Evolutionary conservation across 1,140 invertebrate species (phyloP).

Genomic region (Drosophila yakuba): DNA sequence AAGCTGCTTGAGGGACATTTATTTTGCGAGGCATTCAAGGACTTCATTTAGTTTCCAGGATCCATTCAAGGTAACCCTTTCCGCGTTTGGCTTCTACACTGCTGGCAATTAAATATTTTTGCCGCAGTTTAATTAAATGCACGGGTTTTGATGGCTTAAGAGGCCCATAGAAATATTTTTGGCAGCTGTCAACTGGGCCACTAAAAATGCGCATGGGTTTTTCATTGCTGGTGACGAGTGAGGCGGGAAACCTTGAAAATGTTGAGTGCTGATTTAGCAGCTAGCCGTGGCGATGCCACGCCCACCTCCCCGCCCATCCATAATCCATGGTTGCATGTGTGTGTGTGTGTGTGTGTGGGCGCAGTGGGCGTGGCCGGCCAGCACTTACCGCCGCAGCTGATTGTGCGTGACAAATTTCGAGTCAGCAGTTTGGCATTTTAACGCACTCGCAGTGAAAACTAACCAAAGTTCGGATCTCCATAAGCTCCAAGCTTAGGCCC

Average conservation of each 20-base stretch:
- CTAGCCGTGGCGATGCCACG: slow-evolving; percentile 17
- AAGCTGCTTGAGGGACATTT: too few species aligned
- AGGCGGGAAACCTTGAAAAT: slow-evolving; percentile 56
- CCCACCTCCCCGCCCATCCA: slow-evolving; percentile 14
- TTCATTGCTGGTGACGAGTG: slow-evolving; percentile 50
- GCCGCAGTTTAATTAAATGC: slow-evolving; percentile 53
- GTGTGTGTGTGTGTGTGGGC: neutral
- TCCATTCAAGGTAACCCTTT: neutral
- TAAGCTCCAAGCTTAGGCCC: slow-evolving; percentile 23
- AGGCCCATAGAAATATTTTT: slow-evolving; percentile 50
- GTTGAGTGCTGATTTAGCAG: slow-evolving; percentile 31
- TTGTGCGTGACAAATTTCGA: slow-evolving; percentile 73
- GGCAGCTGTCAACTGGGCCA: slow-evolving; percentile 59
- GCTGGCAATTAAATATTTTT: slow-evolving; percentile 33
- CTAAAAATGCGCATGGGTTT: slow-evolving; percentile 42
- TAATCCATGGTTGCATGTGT: slow-evolving; percentile 41
- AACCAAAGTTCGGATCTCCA: slow-evolving; percentile 15
- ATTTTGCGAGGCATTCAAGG: too few species aligned
- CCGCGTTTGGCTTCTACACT: slow-evolving; percentile 14
- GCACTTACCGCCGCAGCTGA: slow-evolving; percentile 63
- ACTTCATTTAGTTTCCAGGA: neutral
- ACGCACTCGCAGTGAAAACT: slow-evolving; percentile 24
- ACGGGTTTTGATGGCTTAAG: slow-evolving; percentile 37
- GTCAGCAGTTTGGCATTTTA: slow-evolving; percentile 74
- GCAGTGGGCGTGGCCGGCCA: slow-evolving; percentile 23